Evolutionary conservation across 2,888 invertebrate genomes (phyloP).

Genomic region (Spialia ferax): DNA sequence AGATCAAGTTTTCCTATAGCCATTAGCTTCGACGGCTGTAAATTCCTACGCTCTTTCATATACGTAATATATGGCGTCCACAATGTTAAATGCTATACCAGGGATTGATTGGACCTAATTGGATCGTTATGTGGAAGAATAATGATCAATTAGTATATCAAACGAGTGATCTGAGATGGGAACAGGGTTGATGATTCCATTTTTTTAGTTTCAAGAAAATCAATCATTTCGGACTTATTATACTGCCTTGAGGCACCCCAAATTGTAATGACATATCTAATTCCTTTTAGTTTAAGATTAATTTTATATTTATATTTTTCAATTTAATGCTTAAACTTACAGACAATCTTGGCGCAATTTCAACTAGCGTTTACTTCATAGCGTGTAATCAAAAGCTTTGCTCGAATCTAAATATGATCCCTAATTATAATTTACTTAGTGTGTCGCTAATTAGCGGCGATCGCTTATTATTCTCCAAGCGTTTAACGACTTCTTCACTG

Average conservation of each 20-base stretch:
- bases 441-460: constrained; percentile 30
- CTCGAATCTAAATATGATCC: constrained; percentile 31
- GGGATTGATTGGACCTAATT: constrained; percentile 82
- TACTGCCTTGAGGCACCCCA: constrained; percentile 55
- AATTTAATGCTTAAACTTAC: background rate
- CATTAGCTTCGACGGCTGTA: constrained; percentile 58
- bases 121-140: constrained; percentile 76
- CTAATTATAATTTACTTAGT: constrained; percentile 39
- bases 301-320: background rate
- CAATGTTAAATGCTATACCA: constrained; percentile 70
- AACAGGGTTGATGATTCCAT: constrained; percentile 60
- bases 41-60: constrained; percentile 68
- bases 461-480: constrained; percentile 48
- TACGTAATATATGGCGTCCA: constrained; percentile 65
- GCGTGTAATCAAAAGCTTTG: constrained; percentile 26
- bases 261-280: background rate
- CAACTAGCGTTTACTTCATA: constrained; percentile 16
- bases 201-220: constrained; percentile 51
- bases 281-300: background rate
- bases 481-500: constrained; percentile 62
- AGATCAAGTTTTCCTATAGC: constrained; percentile 57
- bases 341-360: background rate
- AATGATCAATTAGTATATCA: constrained; percentile 82
- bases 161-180: constrained; percentile 63
- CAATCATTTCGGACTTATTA: constrained; percentile 50